Evolutionary conservation across 2,113 vertebrate genomes (phyloP).

Genomic region (Labrus mixtus): DNA sequence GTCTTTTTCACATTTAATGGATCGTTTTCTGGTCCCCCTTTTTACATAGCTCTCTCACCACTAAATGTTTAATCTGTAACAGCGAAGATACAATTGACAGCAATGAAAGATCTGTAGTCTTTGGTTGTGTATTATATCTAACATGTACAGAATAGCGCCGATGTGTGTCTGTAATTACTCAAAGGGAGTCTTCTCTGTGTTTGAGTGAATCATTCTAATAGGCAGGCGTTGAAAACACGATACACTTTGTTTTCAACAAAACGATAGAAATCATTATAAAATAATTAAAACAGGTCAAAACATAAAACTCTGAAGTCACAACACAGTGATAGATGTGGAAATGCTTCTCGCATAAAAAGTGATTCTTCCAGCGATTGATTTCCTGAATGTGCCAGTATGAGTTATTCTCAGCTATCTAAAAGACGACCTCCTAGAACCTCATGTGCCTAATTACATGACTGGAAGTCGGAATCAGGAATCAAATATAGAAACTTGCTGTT

Average conservation of each 20-base stretch:
- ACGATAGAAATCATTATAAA: background rate
- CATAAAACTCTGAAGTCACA: conserved; percentile 1
- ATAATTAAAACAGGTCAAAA: too few relatives aligned
- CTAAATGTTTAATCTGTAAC: background rate
- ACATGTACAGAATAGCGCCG: background rate
- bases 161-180: background rate
- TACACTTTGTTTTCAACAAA: background rate
- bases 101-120: background rate
- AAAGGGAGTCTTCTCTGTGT: background rate
- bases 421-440: conserved; percentile 1
- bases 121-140: background rate
- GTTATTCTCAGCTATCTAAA: conserved; percentile 4
- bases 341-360: background rate
- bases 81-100: background rate
- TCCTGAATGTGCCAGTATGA: background rate
- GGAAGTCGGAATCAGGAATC: conserved; percentile 12
- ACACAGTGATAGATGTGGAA: background rate
- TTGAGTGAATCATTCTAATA: background rate
- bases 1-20: background rate
- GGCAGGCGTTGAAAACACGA: background rate
- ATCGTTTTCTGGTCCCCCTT: background rate
- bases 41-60: background rate
- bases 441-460: conserved; percentile 7
- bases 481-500: background rate
- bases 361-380: background rate